Percentiles rank a stretch among this genome's conserved stretches.
Evolutionary conservation across 1,140 invertebrate species (phyloP).

Genomic region (Ylistrum balloti): DNA sequence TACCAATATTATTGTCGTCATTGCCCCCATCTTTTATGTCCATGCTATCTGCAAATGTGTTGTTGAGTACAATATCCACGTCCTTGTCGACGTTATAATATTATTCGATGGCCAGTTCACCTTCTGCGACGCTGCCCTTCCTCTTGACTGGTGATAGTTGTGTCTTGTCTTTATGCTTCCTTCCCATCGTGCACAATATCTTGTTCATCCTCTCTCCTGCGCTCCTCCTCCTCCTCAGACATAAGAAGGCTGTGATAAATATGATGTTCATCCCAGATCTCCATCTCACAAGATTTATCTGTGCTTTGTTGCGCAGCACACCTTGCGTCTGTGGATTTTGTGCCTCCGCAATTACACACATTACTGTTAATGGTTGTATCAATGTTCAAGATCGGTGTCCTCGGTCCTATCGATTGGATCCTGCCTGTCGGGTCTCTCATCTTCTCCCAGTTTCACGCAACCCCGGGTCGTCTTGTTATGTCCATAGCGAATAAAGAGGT

Average conservation of each 20-base stretch:
- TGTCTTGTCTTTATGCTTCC: background rate
- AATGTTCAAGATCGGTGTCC: too few relatives aligned
- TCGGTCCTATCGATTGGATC: too few relatives aligned
- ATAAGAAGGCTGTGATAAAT: conserved; percentile 52
- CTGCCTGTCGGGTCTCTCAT: too few relatives aligned
- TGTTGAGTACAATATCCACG: too few relatives aligned
- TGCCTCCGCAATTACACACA: conserved; percentile 31
- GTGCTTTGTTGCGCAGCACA: conserved; percentile 4
- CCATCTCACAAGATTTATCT: too few relatives aligned
- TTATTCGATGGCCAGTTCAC: conserved; percentile 43
- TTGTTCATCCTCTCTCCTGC: conserved; percentile 35
- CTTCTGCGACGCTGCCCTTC: conserved; percentile 44
- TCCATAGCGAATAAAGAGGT: conserved; percentile 44
- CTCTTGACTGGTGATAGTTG: conserved; percentile 14
- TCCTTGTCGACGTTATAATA: too few relatives aligned
- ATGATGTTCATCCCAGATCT: background rate
- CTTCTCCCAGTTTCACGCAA: too few relatives aligned
- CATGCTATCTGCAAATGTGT: conserved; percentile 37
- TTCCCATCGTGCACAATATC: too few relatives aligned
- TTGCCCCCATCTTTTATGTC: conserved; percentile 41
- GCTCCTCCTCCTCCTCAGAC: conserved; percentile 50
- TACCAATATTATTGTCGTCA: conserved; percentile 43
- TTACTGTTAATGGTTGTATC: too few relatives aligned
- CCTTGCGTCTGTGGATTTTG: conserved; percentile 45
- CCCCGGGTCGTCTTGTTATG: conserved; percentile 45